A percentile compares a stretch with the other conserved stretches of the same genome.
These are phyloP conservation scores for Micrastur ruficollis DNA, from an alignment of 2,797 vertebrate genomes.

Conservation along the genomic window DNA sequence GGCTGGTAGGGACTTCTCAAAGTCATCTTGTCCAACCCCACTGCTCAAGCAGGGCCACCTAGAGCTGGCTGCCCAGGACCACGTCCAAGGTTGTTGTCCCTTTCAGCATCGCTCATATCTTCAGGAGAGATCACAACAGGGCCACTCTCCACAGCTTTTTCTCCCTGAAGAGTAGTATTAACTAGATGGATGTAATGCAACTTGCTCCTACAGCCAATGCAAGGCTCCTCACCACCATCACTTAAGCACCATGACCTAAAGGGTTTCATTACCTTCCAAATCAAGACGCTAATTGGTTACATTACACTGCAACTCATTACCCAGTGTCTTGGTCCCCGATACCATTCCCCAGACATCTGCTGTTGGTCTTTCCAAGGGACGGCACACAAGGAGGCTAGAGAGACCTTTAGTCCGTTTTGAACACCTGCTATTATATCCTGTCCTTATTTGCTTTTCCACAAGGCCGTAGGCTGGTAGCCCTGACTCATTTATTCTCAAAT, in stretches of 20 bases:
- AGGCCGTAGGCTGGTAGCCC: background rate
- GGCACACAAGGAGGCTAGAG: background rate
- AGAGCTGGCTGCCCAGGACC: background rate
- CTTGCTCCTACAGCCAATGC: background rate
- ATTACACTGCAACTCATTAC: background rate
- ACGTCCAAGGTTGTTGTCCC: background rate
- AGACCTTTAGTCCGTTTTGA: background rate
- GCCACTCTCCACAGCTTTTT: background rate
- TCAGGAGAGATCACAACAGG: background rate
- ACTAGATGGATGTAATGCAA: background rate
- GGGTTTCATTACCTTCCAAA: background rate
- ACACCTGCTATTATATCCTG: background rate
- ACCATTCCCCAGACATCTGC: background rate
- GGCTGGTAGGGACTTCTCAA: background rate
- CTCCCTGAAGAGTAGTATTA: fast-evolving
- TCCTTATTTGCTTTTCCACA: background rate
- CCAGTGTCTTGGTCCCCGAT: background rate
- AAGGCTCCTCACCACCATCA: background rate
- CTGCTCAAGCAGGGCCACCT: background rate
- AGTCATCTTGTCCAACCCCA: background rate
- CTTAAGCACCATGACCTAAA: background rate
- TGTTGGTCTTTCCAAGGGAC: background rate
- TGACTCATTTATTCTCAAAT: background rate
- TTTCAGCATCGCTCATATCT: background rate
- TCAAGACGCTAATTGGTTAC: background rate